Base-by-base conservation (phyloP, 2,113 vertebrate genomes). In the Nothocercus julius region DNA sequence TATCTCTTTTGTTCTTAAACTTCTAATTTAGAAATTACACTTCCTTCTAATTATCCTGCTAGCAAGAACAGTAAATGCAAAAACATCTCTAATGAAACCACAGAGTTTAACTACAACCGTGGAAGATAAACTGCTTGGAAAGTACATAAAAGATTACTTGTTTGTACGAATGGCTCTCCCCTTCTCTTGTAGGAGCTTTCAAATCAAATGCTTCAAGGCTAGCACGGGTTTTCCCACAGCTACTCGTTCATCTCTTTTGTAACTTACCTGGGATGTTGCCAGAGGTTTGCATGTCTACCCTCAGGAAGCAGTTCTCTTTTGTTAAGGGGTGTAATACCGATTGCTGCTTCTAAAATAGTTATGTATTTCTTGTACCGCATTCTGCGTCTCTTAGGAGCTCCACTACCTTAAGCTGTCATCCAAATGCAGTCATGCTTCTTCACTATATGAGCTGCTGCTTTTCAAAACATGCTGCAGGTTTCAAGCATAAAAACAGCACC, bases 281-380 rank as follows among this genome's bases (percentile, higher is more conserved):
- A 99, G 34, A 99, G 98, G 94, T 99, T 99, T 96, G 98, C 98
- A 13, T 98, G 98, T 92, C 98, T 98, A 96, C 99, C 98, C 21
- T 98, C 98, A 2, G 99, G 99, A 56, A 99, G 96, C 54, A 99
- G 98, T 85, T 99, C 99, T 56, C 98, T 97, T 95, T 99, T 99
- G 97, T 99, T 99, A 78, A 99, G 98, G 24, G 99, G 99, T 38
- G 99, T 98, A 22, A 99, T 98, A 58, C 99, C 99, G 82, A 99
- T 97, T 1, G 99, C 99, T 22, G 98, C 99, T 96, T 99, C 99
- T 98, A 99, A 98, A 96, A 99, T 98, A 40, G 98, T 98, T 91
- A 99, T 98, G 32, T 99, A 99, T 96, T 99, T 99, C 98, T 99
- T 99, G 93, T 99, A 99, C 97, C 98, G 98, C 99, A 99, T 99